These are phyloP conservation scores for Drosophila putrida DNA, from an alignment of 2,888 invertebrate species.

Conservation along the genomic window DNA sequence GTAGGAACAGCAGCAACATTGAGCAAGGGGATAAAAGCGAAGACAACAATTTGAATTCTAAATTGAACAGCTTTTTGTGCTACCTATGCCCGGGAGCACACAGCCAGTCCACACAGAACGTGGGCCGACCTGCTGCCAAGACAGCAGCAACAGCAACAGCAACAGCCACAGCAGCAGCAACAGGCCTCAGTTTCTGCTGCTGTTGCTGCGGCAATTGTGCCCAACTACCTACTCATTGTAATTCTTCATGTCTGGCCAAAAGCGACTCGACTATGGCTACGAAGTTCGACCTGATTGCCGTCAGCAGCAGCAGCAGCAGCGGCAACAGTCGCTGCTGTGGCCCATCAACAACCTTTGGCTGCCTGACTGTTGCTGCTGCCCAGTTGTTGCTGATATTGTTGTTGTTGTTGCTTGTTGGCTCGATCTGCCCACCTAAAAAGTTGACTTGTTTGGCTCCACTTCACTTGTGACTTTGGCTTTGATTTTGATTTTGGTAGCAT, in stretches of 20 bases:
- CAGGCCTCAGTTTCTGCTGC: slow-evolving; percentile 1
- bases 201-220: slow-evolving; percentile 75
- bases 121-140: slow-evolving; percentile 80
- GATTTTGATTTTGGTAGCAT: slow-evolving; percentile 72
- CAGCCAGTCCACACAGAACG: slow-evolving; percentile 59
- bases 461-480: slow-evolving; percentile 78
- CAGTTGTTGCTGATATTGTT: slow-evolving; percentile 31
- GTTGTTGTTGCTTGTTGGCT: slow-evolving; percentile 36
- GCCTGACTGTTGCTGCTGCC: slow-evolving; percentile 36
- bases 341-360: slow-evolving; percentile 72
- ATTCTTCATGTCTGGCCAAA: slow-evolving; percentile 79
- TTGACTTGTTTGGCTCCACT: slow-evolving; percentile 75
- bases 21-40: slow-evolving; percentile 60
- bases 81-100: slow-evolving; percentile 78
- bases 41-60: slow-evolving; percentile 83
- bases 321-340: slow-evolving; percentile 55
- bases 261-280: slow-evolving; percentile 56
- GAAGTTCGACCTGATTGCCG: slow-evolving; percentile 77
- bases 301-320: slow-evolving; percentile 60
- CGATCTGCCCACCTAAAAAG: slow-evolving; percentile 73
- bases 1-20: slow-evolving; percentile 29
- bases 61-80: slow-evolving; percentile 83
- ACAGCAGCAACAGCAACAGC: slow-evolving; percentile 43
- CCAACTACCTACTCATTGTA: slow-evolving; percentile 81
- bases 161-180: slow-evolving; percentile 31